phyloP scores from a whole-genome alignment of 1,140 invertebrate species.

The Drosophila pallidifrons region DNA sequence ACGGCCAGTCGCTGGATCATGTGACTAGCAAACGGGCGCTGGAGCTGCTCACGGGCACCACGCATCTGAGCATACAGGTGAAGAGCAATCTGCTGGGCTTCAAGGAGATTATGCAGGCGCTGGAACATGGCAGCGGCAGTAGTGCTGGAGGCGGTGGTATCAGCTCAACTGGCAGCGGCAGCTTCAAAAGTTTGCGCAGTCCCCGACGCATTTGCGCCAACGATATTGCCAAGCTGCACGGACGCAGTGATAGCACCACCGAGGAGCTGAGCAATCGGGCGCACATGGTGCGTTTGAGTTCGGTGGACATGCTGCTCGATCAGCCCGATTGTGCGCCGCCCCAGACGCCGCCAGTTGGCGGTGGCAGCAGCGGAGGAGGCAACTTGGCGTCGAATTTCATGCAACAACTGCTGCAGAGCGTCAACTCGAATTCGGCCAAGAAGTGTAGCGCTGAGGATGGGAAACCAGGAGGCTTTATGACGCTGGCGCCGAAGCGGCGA shows the following conservation, averaged over 20 bases:
- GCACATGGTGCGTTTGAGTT: slow-evolving; percentile 75
- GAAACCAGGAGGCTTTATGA: slow-evolving; percentile 93
- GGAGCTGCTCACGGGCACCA: slow-evolving; percentile 96
- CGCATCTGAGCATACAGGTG: slow-evolving; percentile 97
- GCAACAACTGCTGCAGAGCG: slow-evolving; percentile 77
- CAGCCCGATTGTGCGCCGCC: slow-evolving; percentile 77
- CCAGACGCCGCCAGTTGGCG: slow-evolving; percentile 60
- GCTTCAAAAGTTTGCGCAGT: slow-evolving; percentile 66
- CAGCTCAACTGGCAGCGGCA: slow-evolving; percentile 48
- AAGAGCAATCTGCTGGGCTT: slow-evolving; percentile 97
- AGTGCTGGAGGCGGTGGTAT: slow-evolving; percentile 66
- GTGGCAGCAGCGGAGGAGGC: slow-evolving; percentile 22
- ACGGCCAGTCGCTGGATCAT: slow-evolving; percentile 97
- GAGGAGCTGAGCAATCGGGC: slow-evolving; percentile 68
- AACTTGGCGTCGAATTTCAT: slow-evolving; percentile 79
- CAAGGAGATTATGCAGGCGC: slow-evolving; percentile 94
- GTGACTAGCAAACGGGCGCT: slow-evolving; percentile 95
- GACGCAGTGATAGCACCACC: slow-evolving; percentile 71
- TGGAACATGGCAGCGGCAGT: slow-evolving; percentile 88
- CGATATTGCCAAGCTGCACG: slow-evolving; percentile 82
- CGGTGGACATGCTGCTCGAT: slow-evolving; percentile 79
- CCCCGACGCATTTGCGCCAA: slow-evolving; percentile 82
- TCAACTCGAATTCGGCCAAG: slow-evolving; percentile 84
- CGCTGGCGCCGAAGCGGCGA: slow-evolving; percentile 92
- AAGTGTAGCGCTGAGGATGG: slow-evolving; percentile 86